phyloP scores from a whole-genome alignment of 2,797 vertebrate genomes.

The Xiphophorus birchmanni region DNA sequence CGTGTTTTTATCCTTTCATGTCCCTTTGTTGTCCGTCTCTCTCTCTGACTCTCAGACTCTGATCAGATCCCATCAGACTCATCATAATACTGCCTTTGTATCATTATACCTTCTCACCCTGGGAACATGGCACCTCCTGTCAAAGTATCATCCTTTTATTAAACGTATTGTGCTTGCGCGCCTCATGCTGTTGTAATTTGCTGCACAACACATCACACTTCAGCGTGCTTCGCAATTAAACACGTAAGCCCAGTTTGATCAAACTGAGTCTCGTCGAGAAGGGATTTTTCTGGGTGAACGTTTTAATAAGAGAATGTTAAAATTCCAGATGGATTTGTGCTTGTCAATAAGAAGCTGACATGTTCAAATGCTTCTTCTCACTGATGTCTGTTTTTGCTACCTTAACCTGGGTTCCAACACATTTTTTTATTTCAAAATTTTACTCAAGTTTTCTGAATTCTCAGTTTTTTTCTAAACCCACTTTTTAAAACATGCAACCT shows the following conservation, averaged over 20 bases:
- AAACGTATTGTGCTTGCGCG: slow-evolving; percentile 50
- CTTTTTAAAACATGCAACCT: neutral
- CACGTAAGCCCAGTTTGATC: slow-evolving; percentile 53
- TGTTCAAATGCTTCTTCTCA: neutral
- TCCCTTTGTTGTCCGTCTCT: slow-evolving; percentile 16
- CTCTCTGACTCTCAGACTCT: slow-evolving; percentile 72
- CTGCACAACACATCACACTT: slow-evolving; percentile 46
- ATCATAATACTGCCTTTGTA: slow-evolving; percentile 46
- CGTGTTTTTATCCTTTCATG: slow-evolving; percentile 15
- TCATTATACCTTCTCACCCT: slow-evolving; percentile 41
- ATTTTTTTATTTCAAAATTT: neutral
- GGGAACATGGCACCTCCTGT: slow-evolving; percentile 38
- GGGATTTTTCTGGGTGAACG: slow-evolving; percentile 18
- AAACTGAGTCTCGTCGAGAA: slow-evolving; percentile 32
- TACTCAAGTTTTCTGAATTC: neutral
- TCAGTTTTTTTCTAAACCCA: neutral
- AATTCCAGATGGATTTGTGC: neutral
- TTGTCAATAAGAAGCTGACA: neutral
- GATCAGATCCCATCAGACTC: slow-evolving; percentile 45
- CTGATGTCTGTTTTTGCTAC: neutral
- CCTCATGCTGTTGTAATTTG: slow-evolving; percentile 57
- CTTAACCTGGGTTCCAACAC: neutral
- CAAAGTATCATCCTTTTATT: slow-evolving; percentile 50
- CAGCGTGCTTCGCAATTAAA: slow-evolving; percentile 51
- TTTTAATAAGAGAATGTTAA: slow-evolving; percentile 6